Evolutionary conservation across 2,888 invertebrate species (phyloP).

Genomic region (Platycnemis pennipes): DNA sequence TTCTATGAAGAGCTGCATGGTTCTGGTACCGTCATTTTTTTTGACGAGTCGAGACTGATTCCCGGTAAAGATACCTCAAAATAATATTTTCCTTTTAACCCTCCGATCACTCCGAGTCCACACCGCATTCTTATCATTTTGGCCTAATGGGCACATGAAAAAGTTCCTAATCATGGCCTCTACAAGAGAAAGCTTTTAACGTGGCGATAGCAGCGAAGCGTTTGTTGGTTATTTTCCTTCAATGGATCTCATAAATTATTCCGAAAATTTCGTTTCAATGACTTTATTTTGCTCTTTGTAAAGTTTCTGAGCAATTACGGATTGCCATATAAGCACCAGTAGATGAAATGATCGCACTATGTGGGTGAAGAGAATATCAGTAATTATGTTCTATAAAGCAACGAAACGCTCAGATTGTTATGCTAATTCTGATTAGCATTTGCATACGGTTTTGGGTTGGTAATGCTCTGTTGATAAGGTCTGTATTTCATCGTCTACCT

Average conservation of each 20-base stretch:
- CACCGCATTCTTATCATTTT: slow-evolving; percentile 23
- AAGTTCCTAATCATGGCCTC: slow-evolving; percentile 12
- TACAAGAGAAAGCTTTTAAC: slow-evolving; percentile 63
- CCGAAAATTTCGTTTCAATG: neutral
- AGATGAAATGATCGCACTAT: too few species aligned
- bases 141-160: slow-evolving; percentile 40
- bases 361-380: too few species aligned
- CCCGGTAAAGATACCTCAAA: neutral
- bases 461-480: too few species aligned
- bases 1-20: neutral
- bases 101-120: neutral
- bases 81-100: slow-evolving; percentile 35
- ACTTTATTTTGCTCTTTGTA: neutral
- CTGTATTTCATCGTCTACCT: too few species aligned
- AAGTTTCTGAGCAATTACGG: neutral
- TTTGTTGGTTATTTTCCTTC: neutral
- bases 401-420: too few species aligned
- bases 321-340: too few species aligned
- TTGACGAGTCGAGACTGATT: neutral
- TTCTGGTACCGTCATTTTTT: neutral
- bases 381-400: too few species aligned
- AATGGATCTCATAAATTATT: slow-evolving; percentile 22
- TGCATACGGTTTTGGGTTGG: too few species aligned
- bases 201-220: neutral
- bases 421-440: too few species aligned